Evolutionary conservation across 2,888 invertebrate species (phyloP), one percentile per base, ranked within the genome.

Genomic region (Mythimna pallens): DNA sequence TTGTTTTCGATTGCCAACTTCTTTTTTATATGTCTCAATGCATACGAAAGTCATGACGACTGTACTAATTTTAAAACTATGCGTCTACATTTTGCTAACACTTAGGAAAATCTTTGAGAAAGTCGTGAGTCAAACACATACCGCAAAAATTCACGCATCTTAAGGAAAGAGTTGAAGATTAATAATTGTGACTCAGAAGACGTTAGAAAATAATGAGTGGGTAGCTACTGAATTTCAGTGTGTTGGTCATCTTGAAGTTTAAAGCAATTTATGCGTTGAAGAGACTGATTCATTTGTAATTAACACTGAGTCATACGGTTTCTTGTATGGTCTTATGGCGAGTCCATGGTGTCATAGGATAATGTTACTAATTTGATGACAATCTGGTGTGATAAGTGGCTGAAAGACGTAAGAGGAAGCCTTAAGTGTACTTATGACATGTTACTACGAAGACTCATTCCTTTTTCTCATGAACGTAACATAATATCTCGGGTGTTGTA

Each of bases 231-330:
- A 68, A 69, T 66, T 76, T 77, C 65, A 73, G 68, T 25, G n/a
- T 10, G 2, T 68, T n/a, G 17, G 72, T 80, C 82, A 78, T 65
- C 73, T 14, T 71, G 34, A 65, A 70, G 52, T 67, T 47, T 58
- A 36, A 20, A n/a, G 34, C 63, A 61, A 71, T 54, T 17, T 30
- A 40, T 17, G 36, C 4, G 22, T 50, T 40, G 0, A 14, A 1
- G 3, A 20, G 12, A 30, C 57, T 81, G 68, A 77, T 12, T 82
- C 73, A 82, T 59, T 30, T 2, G 4, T 55, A 8, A 55, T 30
- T 55, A 57, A 22, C 17, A 22, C 22, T 80, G 65, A 82, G 63
- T 80, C 80, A 81, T 47, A 57, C 22, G 7, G 25, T 57, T 22
- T 22, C 14, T 6, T 55, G 59, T n/a, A 20, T 9, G 25, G 4